phyloP scores from a whole-genome alignment of 2,113 vertebrate genomes.

The Oreochromis tanganicae region DNA sequence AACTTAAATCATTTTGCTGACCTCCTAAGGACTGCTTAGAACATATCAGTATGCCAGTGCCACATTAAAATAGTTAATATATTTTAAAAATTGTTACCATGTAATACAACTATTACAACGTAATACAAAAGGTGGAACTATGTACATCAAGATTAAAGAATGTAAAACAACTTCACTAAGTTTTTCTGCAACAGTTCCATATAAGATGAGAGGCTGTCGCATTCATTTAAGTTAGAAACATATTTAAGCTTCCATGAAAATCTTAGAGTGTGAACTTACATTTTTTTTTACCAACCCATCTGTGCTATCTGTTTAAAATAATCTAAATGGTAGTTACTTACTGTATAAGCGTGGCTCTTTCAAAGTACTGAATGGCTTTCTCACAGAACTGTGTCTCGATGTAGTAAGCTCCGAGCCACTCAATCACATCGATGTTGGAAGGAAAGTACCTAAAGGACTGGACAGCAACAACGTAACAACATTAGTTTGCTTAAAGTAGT shows the following conservation, averaged over 20 bases:
- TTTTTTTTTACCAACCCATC: neutral
- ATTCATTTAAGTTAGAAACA: neutral
- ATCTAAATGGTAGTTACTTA: slow-evolving; percentile 69
- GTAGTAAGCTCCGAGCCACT: slow-evolving; percentile 95
- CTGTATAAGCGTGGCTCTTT: slow-evolving; percentile 96
- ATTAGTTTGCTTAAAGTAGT: neutral
- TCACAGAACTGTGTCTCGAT: slow-evolving; percentile 96
- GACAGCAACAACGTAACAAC: neutral
- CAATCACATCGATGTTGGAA: slow-evolving; percentile 93
- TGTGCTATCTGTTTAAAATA: neutral
- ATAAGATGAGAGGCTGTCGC: neutral
- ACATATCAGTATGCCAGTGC: neutral
- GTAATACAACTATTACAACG: neutral
- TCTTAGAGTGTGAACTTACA: neutral
- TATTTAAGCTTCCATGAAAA: neutral
- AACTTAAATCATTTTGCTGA: neutral
- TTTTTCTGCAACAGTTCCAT: neutral
- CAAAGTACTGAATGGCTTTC: slow-evolving; percentile 97
- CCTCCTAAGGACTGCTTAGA: neutral
- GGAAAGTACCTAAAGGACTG: slow-evolving; percentile 95
- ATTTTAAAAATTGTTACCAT: neutral
- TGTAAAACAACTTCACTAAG: neutral
- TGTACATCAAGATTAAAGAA: neutral
- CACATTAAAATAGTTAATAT: neutral
- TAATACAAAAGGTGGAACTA: neutral